Conservation (phyloP, 2,113 vertebrate species). For the chimpanzee (Pan troglodytes) region DNA sequence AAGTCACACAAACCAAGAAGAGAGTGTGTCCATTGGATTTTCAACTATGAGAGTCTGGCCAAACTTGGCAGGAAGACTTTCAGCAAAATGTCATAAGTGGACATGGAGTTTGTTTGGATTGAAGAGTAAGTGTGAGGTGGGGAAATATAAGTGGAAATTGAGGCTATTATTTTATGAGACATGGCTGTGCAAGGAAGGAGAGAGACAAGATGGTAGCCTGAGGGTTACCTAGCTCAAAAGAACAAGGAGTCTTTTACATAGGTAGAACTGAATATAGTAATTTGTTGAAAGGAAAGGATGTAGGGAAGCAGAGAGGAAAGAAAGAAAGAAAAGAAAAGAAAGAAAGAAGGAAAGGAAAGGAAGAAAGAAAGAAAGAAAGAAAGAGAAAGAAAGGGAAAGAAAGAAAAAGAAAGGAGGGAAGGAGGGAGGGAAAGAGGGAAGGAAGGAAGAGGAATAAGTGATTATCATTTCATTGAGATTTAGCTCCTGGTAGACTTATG, state of each 20-base stretch:
- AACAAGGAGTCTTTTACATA: neutral
- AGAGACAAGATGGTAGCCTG: neutral
- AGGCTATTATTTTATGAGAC: neutral
- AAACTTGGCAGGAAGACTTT: neutral
- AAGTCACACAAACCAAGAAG: neutral
- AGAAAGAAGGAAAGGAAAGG: accelerated
- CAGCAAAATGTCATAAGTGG: neutral
- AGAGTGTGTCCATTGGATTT: neutral
- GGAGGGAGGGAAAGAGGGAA: no score
- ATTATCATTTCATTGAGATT: constrained; percentile 4
- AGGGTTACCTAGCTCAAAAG: neutral
- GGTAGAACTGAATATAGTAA: neutral
- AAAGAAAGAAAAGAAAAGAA: accelerated
- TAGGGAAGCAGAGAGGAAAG: accelerated
- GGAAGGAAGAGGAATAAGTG: neutral
- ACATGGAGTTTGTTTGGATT: neutral
- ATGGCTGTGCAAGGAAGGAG: neutral
- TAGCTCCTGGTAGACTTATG: neutral
- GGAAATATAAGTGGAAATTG: neutral
- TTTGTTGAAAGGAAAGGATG: neutral
- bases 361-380: accelerated
- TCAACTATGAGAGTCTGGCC: neutral
- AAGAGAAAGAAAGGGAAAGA: no score
- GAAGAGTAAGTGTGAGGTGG: neutral
- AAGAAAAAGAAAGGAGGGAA: no score